These are phyloP conservation scores for Drosophila carrolli DNA, from an alignment of 1,140 invertebrate species.

Conservation along the genomic window DNA sequence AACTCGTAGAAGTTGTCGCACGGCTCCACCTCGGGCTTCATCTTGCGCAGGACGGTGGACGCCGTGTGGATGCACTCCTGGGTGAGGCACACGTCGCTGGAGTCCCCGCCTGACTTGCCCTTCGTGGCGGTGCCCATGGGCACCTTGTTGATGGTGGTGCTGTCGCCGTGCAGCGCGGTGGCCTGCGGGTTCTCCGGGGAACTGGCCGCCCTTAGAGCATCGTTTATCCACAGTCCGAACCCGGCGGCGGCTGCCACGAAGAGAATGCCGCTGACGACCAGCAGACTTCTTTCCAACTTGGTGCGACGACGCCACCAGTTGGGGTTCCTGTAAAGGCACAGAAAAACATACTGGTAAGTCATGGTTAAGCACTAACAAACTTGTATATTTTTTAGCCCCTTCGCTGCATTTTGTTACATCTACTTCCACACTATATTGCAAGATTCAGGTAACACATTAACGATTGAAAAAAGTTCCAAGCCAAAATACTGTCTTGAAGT, in stretches of 20 bases:
- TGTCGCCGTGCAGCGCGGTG: constrained; percentile 59
- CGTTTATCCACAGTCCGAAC: constrained; percentile 88
- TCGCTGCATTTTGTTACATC: background rate
- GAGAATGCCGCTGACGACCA: constrained; percentile 88
- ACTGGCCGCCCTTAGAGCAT: constrained; percentile 30
- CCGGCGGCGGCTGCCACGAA: constrained; percentile 88
- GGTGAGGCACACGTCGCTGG: constrained; percentile 86
- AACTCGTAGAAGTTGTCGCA: constrained; percentile 96
- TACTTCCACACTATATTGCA: background rate
- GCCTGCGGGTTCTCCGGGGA: constrained; percentile 42
- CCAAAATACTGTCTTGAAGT: too few relatives aligned
- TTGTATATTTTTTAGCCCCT: background rate
- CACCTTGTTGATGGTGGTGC: constrained; percentile 61
- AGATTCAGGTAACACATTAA: too few relatives aligned
- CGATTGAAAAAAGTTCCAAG: too few relatives aligned
- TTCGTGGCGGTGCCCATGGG: constrained; percentile 18
- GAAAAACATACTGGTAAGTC: constrained; percentile 7
- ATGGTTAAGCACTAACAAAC: background rate
- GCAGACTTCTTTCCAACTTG: constrained; percentile 90
- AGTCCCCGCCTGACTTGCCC: constrained; percentile 25
- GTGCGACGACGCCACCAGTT: constrained; percentile 94
- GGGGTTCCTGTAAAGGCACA: constrained; percentile 88
- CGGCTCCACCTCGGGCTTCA: constrained; percentile 91
- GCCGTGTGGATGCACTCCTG: constrained; percentile 90
- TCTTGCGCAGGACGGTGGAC: constrained; percentile 89